Evolutionary conservation across 2,797 vertebrate genomes (phyloP).

Genomic region (Microctenopoma lineatum): DNA sequence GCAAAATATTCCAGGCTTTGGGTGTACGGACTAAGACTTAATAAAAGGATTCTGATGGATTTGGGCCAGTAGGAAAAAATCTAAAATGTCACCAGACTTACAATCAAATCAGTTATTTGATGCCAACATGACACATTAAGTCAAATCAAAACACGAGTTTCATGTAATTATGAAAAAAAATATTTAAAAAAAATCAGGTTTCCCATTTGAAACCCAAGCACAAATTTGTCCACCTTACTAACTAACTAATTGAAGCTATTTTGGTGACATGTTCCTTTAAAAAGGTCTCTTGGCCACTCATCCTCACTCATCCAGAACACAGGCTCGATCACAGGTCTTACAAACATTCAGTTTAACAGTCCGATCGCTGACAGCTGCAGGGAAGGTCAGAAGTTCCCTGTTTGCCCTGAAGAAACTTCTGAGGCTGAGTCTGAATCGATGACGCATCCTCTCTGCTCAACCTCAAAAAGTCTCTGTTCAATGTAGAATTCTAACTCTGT

Average conservation of each 20-base stretch:
- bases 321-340: background rate
- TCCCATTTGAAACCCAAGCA: background rate
- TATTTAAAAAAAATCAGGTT: no score
- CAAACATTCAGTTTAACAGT: background rate
- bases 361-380: background rate
- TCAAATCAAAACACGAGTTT: background rate
- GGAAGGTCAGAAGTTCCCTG: background rate
- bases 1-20: no score
- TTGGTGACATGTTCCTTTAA: conserved; percentile 28
- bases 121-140: background rate
- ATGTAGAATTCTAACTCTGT: conserved; percentile 6
- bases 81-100: background rate
- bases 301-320: conserved; percentile 2
- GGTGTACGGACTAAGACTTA: no score
- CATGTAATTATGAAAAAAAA: background rate
- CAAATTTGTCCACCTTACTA: background rate
- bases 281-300: background rate
- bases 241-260: background rate
- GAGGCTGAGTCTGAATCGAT: conserved; percentile 3
- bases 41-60: background rate
- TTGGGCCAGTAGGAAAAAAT: conserved; percentile 12
- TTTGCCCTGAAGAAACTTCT: conserved; percentile 19
- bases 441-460: conserved; percentile 8
- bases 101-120: background rate
- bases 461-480: conserved; percentile 1